Evolutionary conservation across 1,140 invertebrate species (phyloP), one percentile per base, ranked within the genome.

Genomic region (Cyphomyrmex costatus): DNA sequence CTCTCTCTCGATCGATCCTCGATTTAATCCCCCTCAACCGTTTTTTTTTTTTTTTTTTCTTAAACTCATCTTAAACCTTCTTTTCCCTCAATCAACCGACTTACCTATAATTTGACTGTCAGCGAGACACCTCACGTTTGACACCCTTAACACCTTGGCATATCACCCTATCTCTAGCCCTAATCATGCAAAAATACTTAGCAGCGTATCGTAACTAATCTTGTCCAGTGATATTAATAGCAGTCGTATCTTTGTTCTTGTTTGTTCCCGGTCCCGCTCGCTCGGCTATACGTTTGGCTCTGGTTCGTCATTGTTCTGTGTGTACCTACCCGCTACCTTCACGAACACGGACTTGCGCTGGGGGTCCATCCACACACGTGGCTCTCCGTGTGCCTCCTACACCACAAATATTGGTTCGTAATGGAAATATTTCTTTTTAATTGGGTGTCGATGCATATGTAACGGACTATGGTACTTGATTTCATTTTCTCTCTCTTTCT

Each of bases 241-340:
- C 94, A 95, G 94, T 92, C 95, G 95, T 95, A 95, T 95, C 94
- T 95, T 95, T 95, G 94, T 95, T 95, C 94, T 95, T 95, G 94
- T 95, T 95, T 95, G 95, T 95, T 95, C 95, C 94, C 95, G 95
- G 95, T 95, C 95, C 95, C 95, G 95, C 94, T 95, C 94, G 94
- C 94, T 95, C 94, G 95, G 95, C 95, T 95, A 95, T 95, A 94
- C 95, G 89, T 91, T 90, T 88, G 90, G 94, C 94, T 95, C 94
- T 95, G 94, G 94, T 95, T 95, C 94, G 94, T 95, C 94, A 95
- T 95, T 95, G 94, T 95, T 95, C 94, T 95, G 94, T 95, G 94
- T 95, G 94, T 95, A 94, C 94, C 94, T 94, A 94, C 93, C 93
- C 90, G 90, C 90, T 94, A 95, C 94, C 95, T 95, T 95, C 94